Conservation (phyloP, 2,888 invertebrate species). For the Cerastis leucographa region DNA sequence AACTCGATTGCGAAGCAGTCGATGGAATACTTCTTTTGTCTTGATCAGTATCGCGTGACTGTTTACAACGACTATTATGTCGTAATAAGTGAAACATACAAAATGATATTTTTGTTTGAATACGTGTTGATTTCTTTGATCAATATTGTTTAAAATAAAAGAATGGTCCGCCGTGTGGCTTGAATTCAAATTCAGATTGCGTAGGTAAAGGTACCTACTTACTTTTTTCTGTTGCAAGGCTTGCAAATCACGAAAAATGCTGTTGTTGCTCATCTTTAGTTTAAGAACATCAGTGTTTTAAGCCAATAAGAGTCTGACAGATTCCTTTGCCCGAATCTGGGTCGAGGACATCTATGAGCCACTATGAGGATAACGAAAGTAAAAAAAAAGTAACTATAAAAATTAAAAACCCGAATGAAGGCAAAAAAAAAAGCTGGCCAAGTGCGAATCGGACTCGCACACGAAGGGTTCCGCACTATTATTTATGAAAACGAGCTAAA, state of each 20-base stretch:
- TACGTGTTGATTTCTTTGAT: conserved; percentile 4
- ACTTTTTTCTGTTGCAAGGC: not conserved
- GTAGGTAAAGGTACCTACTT: not conserved
- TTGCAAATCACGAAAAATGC: not conserved
- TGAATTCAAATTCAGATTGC: not conserved
- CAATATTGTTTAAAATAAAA: not conserved
- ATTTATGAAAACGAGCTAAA: too few relatives aligned
- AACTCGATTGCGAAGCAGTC: conserved; percentile 39
- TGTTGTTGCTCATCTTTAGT: not conserved
- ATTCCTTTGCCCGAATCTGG: not conserved
- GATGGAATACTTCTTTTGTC: conserved; percentile 49
- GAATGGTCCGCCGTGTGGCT: not conserved
- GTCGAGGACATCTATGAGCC: not conserved
- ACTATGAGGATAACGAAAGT: not conserved
- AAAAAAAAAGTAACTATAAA: too few relatives aligned
- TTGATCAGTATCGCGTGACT: conserved; percentile 55
- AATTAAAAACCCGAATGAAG: too few relatives aligned
- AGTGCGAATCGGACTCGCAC: too few relatives aligned
- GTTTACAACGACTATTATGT: conserved; percentile 47
- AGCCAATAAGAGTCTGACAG: not conserved
- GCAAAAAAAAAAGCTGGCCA: too few relatives aligned
- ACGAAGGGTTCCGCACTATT: too few relatives aligned
- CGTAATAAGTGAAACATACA: conserved; percentile 52
- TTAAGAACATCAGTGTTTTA: not conserved
- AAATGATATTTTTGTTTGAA: conserved; percentile 25